A percentile compares a stretch with the other conserved stretches of the same genome.
These are phyloP conservation scores for Calidris pugnax DNA, from an alignment of 2,113 vertebrate species.

Conservation along the genomic window DNA sequence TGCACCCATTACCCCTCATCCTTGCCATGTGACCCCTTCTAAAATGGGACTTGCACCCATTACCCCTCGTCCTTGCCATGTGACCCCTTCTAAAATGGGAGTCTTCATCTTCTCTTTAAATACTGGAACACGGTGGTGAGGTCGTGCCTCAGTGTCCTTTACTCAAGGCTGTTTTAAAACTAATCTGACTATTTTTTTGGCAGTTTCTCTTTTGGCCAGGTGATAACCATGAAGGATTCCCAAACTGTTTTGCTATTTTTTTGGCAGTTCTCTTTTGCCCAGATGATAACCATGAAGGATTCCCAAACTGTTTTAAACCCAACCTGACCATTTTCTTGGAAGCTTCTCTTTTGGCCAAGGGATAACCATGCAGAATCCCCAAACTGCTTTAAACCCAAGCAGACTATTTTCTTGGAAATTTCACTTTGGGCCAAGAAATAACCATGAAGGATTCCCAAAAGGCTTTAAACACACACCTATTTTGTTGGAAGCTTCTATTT, in stretches of 20 bases:
- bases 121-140: not conserved
- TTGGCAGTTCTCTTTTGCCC: not conserved
- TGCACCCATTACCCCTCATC: not conserved
- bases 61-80: not conserved
- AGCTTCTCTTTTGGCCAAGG: too few species aligned
- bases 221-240: not conserved
- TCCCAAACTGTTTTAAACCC: not conserved
- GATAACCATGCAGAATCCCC: too few species aligned
- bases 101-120: too few species aligned
- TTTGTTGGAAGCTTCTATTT: not conserved
- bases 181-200: not conserved
- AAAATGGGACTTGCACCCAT: not conserved
- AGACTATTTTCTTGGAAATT: not conserved
- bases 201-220: not conserved
- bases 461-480: not conserved
- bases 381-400: not conserved
- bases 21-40: not conserved
- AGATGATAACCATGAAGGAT: not conserved
- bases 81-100: not conserved
- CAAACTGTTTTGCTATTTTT: not conserved
- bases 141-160: not conserved
- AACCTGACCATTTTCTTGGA: not conserved
- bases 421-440: not conserved
- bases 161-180: not conserved
- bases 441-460: not conserved